Base-by-base conservation (phyloP, 2,113 vertebrate genomes). In the Indicator maculatus region DNA sequence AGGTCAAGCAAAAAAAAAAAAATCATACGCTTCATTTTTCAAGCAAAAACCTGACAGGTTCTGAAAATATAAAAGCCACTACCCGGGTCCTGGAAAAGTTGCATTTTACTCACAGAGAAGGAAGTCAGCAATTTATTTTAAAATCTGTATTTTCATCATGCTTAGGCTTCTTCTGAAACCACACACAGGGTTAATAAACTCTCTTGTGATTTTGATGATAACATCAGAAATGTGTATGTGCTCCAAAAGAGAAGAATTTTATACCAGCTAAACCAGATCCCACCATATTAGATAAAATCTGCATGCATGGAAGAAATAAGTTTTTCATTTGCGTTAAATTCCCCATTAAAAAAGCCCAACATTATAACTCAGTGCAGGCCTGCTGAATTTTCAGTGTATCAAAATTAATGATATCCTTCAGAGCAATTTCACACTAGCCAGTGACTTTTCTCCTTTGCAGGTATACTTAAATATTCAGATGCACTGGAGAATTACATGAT, bases 391-490 rank as follows among this genome's bases (percentile, higher is more conserved):
- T 83, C 58, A 75, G 17, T 78, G 23, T 60, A 81, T 59, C n/a
- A 69, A 69, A 93, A 86, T 72, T 82, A 84, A 94, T 76, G 12
- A 65, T 36, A 52, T 26, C 41, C 30, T 64, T 69, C 33, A 50
- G 16, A 64, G 30, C 44, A 73, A 36, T 94, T 94, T 89, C 75
- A 9, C 39, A 36, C 39, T 12, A 93, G 76, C 41, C 52, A 90
- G 67, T 90, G 74, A 58, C 31, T 90, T 55, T 56, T 69, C 60
- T 94, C 33, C 76, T 92, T 94, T 20, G 2, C 27, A 94, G 71
- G 64, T 93, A 28, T 92, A 67, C 64, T 96, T 71, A 80, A 81
- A 78, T 47, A 90, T 93, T 93, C 77, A 90, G 84, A 84, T 73
- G 70, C 66, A 86, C 66, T 69, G 47, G 36, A 90, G 79, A 94